phyloP scores from a whole-genome alignment of 2,113 vertebrate species.

The Ibidorhyncha struthersii region DNA sequence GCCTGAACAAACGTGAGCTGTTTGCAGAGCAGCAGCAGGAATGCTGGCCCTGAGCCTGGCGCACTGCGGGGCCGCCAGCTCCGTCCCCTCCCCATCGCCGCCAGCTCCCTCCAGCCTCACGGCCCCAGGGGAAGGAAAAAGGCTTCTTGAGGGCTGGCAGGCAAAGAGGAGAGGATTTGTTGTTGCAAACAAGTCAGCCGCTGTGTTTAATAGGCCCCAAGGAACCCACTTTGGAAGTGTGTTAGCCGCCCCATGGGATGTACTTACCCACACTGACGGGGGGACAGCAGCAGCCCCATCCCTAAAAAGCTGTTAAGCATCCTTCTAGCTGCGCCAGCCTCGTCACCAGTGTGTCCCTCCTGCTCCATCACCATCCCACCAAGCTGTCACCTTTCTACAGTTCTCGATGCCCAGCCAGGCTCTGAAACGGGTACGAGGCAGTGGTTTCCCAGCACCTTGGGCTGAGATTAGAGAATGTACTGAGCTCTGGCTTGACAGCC shows the following conservation, averaged over 20 bases:
- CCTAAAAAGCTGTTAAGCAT: accelerated
- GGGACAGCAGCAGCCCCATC: neutral
- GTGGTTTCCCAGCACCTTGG: neutral
- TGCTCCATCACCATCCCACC: neutral
- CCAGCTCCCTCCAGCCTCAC: accelerated
- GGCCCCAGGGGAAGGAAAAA: neutral
- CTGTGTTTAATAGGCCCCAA: neutral
- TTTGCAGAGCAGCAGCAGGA: neutral
- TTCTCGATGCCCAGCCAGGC: neutral
- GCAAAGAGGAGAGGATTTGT: neutral
- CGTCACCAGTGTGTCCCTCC: neutral
- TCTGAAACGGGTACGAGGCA: accelerated
- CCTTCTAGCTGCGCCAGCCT: neutral
- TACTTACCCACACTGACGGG: accelerated
- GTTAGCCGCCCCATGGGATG: accelerated
- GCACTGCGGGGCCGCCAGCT: neutral
- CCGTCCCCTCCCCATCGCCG: accelerated
- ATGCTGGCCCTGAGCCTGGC: neutral
- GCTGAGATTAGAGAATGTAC: accelerated
- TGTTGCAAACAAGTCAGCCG: neutral
- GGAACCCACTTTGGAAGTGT: accelerated
- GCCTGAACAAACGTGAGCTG: conserved; percentile 8
- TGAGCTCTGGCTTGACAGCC: neutral
- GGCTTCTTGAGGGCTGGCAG: neutral
- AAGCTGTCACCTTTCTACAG: neutral